Conservation (phyloP, 1,140 invertebrate species). For the Cydia amplana region DNA sequence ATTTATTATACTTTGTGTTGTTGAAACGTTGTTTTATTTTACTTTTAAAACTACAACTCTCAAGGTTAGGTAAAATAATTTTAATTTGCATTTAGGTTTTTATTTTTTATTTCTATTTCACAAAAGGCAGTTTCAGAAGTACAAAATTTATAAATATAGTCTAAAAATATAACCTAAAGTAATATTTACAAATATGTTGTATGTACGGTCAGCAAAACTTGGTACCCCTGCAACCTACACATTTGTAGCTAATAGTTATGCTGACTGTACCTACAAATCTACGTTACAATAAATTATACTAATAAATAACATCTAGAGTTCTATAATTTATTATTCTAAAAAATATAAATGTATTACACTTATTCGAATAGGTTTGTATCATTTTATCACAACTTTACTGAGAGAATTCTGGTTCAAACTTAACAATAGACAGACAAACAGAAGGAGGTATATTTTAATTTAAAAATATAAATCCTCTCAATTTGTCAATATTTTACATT, state of each 20-base stretch:
- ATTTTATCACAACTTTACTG: conserved; percentile 30
- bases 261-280: not conserved
- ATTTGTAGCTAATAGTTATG: no score
- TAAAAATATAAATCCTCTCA: conserved; percentile 78
- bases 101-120: conserved; percentile 19
- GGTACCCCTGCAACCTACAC: no score
- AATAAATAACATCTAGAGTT: conserved; percentile 5
- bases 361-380: conserved; percentile 27
- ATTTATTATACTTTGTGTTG: conserved; percentile 34
- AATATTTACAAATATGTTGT: conserved; percentile 37
- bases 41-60: not conserved
- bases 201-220: not conserved
- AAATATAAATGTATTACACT: not conserved
- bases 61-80: not conserved
- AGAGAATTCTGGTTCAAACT: conserved; percentile 14
- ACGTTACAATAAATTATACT: conserved; percentile 8
- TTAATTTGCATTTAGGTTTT: not conserved
- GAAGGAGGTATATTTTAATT: conserved; percentile 74
- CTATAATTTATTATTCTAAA: conserved; percentile 10
- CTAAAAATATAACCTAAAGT: conserved; percentile 20
- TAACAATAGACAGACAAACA: conserved; percentile 51
- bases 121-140: conserved; percentile 21
- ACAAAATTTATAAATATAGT: conserved; percentile 32
- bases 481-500: conserved; percentile 51
- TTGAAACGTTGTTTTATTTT: conserved; percentile 29